Base-by-base conservation (phyloP, 2,888 invertebrate genomes). In the Torymus texanus region DNA sequence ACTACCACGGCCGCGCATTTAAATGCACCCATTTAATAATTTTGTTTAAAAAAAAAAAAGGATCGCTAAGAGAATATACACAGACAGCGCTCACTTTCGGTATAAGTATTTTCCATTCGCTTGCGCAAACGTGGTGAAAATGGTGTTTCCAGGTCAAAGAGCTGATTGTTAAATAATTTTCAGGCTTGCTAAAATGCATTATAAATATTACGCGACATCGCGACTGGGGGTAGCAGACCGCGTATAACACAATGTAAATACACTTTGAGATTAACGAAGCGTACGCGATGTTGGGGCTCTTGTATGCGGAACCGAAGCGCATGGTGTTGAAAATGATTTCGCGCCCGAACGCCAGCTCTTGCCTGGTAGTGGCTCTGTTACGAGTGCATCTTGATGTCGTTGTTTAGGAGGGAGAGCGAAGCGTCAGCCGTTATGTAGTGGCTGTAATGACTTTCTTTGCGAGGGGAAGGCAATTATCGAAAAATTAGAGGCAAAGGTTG, bases 201-300 rank as follows among this genome's bases (percentile, higher is more conserved):
- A 70, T 80, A 80, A 77, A 75, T 75, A 79, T 75, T 56, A 70
- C 53, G 61, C 51, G 51, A 53, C 29, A 18, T 16, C 24, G 16
- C 8, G 4, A 5, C 41, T 24, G 14, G 11, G 21, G 24, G 53
- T 72, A 66, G 66, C 41, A 24, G 8, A n/a, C 18, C 41, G 41
- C 41, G 5, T 41, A 59, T 63, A 75, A 75, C 53, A 58, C 66
- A 71, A 73, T 80, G 73, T 73, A 73, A 74, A 77, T 77, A 70
- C 16, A 63, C 41, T 77, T 70, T 77, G 65, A 56, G 59, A 77
- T 74, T 73, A 80, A 70, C 76, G 73, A 76, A 75, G 76, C 68
- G 67, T 62, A 65, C 58, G 66, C 8, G 18, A 4, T 16, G 1
- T 1, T 5, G 41, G 18, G 16, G 50, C 68, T 56, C 61, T 65